Evolutionary conservation across 2,113 vertebrate genomes (phyloP).

Genomic region (Ahaetulla prasina): DNA sequence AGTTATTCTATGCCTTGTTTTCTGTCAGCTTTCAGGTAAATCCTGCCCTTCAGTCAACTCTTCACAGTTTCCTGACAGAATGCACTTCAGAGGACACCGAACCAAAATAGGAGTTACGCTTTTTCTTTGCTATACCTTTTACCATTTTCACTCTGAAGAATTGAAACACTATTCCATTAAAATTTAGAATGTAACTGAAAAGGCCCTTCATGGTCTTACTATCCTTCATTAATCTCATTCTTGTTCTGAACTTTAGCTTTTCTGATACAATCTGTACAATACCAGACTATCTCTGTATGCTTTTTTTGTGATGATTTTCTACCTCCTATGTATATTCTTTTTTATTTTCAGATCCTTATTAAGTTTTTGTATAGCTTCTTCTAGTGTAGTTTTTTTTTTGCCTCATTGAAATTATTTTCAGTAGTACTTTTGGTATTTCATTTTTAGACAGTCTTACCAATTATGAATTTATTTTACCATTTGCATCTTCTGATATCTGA

Average conservation of each 20-base stretch:
- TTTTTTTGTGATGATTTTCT: background rate
- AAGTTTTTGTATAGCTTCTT: background rate
- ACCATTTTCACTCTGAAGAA: background rate
- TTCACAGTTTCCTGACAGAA: background rate
- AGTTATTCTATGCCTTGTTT: background rate
- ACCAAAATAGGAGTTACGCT: background rate
- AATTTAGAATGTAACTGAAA: background rate
- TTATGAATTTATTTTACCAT: background rate
- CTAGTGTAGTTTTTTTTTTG: background rate
- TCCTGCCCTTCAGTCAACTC: background rate
- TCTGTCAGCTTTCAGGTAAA: background rate
- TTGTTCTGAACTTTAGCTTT: background rate
- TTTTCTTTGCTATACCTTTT: background rate
- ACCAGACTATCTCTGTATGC: background rate
- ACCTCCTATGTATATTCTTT: background rate
- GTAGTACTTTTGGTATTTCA: background rate
- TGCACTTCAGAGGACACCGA: background rate
- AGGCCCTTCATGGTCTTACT: background rate
- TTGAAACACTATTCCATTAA: background rate
- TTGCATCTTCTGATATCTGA: background rate
- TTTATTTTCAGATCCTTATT: background rate
- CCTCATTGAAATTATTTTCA: background rate
- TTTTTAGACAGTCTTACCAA: background rate
- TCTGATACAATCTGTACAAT: background rate
- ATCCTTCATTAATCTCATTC: background rate